phyloP scores from a whole-genome alignment of 2,888 invertebrate genomes.

The Trilocha varians region DNA sequence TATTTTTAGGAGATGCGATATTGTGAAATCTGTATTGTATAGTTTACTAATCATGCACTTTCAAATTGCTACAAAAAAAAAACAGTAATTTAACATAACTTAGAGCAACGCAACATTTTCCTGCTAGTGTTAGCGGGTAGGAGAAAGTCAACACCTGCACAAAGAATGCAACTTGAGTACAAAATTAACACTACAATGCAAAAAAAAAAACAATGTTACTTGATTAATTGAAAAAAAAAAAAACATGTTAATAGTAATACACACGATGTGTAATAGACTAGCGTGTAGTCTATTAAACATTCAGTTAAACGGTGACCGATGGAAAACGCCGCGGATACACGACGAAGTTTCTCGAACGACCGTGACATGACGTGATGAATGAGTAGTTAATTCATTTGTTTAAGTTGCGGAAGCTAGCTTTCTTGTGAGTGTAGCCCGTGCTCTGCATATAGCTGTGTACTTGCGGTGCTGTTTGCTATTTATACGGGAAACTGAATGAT shows the following conservation, averaged over 20 bases:
- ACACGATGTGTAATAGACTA: conserved; percentile 46
- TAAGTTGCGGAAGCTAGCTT: conserved; percentile 52
- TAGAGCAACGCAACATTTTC: conserved; percentile 71
- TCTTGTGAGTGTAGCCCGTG: conserved; percentile 49
- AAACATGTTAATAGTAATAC: conserved; percentile 54
- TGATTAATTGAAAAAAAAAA: conserved; percentile 39
- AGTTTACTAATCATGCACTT: conserved; percentile 55
- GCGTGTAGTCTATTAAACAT: conserved; percentile 37
- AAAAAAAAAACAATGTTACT: conserved; percentile 57
- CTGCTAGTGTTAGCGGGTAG: conserved; percentile 71
- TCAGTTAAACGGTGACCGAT: conserved; percentile 30
- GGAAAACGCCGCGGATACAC: conserved; percentile 63
- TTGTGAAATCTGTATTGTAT: conserved; percentile 46
- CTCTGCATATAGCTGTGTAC: conserved; percentile 41
- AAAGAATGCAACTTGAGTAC: conserved; percentile 68
- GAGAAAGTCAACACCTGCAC: conserved; percentile 71
- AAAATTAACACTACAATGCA: conserved; percentile 68
- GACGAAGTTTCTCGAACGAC: conserved; percentile 19
- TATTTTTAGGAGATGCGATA: conserved; percentile 44
- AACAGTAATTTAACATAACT: conserved; percentile 41
- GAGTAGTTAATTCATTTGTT: conserved; percentile 62
- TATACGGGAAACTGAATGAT: no score
- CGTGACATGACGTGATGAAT: conserved; percentile 27
- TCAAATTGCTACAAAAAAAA: conserved; percentile 26
- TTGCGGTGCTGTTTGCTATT: conserved; percentile 31